A percentile compares a stretch with the other conserved stretches of the same genome.
These are phyloP conservation scores for Lordiphosa andalusiaca DNA, from an alignment of 2,888 invertebrate species.

Conservation along the genomic window DNA sequence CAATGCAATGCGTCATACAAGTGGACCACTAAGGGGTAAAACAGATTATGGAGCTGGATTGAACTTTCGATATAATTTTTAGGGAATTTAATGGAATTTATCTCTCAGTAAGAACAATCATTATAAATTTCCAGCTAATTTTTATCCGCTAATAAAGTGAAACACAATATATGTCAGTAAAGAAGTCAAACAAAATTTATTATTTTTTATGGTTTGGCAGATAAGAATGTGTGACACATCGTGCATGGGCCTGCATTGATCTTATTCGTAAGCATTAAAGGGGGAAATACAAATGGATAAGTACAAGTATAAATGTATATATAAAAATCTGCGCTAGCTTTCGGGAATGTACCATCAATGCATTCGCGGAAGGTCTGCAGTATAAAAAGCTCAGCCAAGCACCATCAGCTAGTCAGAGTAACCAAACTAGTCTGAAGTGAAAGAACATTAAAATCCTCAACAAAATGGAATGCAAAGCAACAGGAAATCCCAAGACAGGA, in stretches of 20 bases:
- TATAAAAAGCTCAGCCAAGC: slow-evolving; percentile 17
- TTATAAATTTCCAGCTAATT: too few species aligned
- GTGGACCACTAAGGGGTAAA: slow-evolving; percentile 19
- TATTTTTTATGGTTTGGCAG: too few species aligned
- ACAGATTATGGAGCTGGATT: slow-evolving; percentile 23
- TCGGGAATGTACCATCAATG: background rate
- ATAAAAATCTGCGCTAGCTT: background rate
- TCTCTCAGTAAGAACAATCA: too few species aligned
- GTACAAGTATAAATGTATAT: background rate
- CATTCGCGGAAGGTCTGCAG: background rate
- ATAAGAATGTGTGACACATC: background rate
- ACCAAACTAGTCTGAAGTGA: background rate
- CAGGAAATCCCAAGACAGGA: slow-evolving; percentile 50
- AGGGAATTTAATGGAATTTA: background rate
- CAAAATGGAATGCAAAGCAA: slow-evolving; percentile 56
- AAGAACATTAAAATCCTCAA: background rate
- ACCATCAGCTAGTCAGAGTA: slow-evolving; percentile 16
- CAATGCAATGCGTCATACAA: slow-evolving; percentile 57
- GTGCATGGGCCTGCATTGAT: background rate
- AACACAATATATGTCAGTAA: too few species aligned
- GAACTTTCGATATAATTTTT: slow-evolving; percentile 20
- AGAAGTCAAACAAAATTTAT: too few species aligned
- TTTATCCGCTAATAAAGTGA: too few species aligned
- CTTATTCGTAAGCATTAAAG: slow-evolving; percentile 9
- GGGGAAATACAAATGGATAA: slow-evolving; percentile 22